Evolutionary conservation across 2,797 vertebrate genomes (phyloP).

Genomic region (Zalophus californianus): DNA sequence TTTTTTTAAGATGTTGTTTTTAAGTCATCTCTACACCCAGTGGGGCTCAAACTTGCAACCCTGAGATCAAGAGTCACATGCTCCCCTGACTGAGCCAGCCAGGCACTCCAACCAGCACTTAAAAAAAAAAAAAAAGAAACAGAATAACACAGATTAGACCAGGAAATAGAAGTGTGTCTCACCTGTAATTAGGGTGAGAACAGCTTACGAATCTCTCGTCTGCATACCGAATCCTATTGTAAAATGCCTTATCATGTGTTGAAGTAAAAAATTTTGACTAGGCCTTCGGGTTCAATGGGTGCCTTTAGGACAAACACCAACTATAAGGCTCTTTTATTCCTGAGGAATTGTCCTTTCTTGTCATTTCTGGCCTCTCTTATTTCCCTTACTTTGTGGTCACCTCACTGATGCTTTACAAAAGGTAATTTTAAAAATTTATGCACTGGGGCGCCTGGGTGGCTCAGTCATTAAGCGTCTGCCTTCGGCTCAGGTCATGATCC

Average conservation of each 20-base stretch:
- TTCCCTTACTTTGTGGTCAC: not conserved
- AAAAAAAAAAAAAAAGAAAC: no score
- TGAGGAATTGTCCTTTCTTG: not conserved
- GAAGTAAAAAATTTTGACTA: not conserved
- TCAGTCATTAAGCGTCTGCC: no score
- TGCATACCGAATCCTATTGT: not conserved
- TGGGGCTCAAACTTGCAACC: not conserved
- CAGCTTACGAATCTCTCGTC: not conserved
- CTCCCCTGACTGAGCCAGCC: not conserved
- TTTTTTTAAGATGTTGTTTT: not conserved
- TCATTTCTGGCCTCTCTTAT: not conserved
- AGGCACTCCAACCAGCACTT: not conserved
- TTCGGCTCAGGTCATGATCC: no score
- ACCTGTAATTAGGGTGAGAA: not conserved
- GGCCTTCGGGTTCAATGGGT: not conserved
- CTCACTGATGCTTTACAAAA: not conserved
- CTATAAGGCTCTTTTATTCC: not conserved
- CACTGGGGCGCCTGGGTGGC: no score
- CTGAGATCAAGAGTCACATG: not conserved
- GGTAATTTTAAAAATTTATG: not conserved
- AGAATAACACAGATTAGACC: not conserved
- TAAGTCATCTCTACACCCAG: not conserved
- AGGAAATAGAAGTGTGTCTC: not conserved
- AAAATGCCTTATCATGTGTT: not conserved
- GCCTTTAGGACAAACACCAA: not conserved